Conservation (phyloP, 2,797 vertebrate genomes). For the Thamnophis elegans region DNA sequence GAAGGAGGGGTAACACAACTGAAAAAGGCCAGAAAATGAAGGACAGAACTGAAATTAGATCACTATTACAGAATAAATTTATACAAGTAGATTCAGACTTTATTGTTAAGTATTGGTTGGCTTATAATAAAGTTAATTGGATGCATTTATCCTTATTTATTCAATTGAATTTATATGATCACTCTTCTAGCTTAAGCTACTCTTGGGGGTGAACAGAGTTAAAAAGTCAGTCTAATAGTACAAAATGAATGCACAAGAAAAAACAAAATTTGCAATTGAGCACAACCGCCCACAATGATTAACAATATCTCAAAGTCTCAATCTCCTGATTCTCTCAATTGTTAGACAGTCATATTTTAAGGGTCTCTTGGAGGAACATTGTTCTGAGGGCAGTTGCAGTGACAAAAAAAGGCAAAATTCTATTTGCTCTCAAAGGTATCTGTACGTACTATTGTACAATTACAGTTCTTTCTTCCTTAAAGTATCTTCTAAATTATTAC, state of each 20-base stretch:
- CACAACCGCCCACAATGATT: not conserved
- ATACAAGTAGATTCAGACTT: not conserved
- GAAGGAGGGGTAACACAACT: not conserved
- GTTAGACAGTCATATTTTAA: not conserved
- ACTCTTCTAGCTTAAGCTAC: not conserved
- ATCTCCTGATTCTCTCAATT: not conserved
- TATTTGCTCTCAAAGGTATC: not conserved
- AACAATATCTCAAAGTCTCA: not conserved
- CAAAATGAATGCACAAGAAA: not conserved
- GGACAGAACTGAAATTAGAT: not conserved
- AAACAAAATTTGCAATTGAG: not conserved
- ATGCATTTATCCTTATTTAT: not conserved
- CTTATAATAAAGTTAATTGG: not conserved
- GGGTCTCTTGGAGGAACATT: not conserved
- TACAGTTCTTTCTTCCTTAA: not conserved
- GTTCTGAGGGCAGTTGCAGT: not conserved
- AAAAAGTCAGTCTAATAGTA: not conserved
- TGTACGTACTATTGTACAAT: not conserved
- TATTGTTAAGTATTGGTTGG: not conserved
- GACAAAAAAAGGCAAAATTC: not conserved
- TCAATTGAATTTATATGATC: not conserved
- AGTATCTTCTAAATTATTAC: not conserved
- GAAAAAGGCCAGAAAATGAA: not conserved
- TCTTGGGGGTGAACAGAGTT: not conserved
- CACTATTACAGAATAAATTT: not conserved